phyloP scores from a whole-genome alignment of 2,797 vertebrate genomes.

The Monodelphis domestica region DNA sequence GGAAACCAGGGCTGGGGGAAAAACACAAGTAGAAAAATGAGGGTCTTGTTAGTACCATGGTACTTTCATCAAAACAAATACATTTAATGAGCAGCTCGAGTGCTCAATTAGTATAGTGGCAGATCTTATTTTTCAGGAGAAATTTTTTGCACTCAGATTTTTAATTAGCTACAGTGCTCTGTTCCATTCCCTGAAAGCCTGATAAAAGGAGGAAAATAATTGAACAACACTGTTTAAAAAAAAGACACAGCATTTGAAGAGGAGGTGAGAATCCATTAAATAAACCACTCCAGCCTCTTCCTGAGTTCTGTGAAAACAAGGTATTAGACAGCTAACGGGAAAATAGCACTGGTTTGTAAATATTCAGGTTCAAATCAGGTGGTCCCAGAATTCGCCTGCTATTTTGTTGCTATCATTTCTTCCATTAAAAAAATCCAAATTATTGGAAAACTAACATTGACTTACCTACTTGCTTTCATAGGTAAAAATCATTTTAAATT shows the following conservation, averaged over 20 bases:
- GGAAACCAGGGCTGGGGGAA: background rate
- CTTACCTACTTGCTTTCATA: background rate
- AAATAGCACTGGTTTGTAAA: background rate
- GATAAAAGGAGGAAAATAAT: constrained; percentile 61
- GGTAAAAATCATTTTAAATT: background rate
- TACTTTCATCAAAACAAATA: constrained; percentile 50
- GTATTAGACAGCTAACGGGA: background rate
- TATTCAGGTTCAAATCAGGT: constrained; percentile 25
- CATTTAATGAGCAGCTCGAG: constrained; percentile 74
- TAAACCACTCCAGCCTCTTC: background rate
- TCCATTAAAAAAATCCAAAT: background rate
- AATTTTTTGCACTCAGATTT: constrained; percentile 57
- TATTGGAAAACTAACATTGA: background rate
- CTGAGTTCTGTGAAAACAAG: constrained; percentile 3
- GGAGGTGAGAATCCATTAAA: constrained; percentile 19
- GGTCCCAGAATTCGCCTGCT: background rate
- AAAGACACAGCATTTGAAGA: constrained; percentile 22
- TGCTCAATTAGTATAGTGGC: constrained; percentile 63
- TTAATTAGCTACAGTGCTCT: constrained; percentile 71
- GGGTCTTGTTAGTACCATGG: constrained; percentile 26
- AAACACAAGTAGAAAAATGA: background rate
- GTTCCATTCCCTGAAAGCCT: constrained; percentile 60
- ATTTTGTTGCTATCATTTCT: background rate
- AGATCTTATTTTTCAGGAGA: constrained; percentile 74
- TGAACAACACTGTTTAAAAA: constrained; percentile 9